phyloP scores from a whole-genome alignment of 2,888 invertebrate genomes.

The Trissolcus brochymenae region DNA sequence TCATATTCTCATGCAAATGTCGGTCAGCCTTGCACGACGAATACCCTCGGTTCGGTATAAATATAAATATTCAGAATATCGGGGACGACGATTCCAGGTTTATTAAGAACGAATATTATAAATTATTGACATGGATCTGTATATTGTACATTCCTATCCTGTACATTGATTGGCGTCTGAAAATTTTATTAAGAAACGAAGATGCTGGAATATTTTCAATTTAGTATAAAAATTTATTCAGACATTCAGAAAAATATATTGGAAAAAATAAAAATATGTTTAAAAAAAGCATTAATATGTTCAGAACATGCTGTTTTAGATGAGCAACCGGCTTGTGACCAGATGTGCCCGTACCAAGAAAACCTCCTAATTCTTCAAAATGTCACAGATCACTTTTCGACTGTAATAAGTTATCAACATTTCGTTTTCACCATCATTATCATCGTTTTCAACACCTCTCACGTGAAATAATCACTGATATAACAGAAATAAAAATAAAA shows the following conservation, averaged over 20 bases:
- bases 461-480: too few relatives aligned
- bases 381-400: too few relatives aligned
- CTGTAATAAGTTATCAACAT: background rate
- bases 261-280: too few relatives aligned
- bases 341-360: constrained; percentile 7
- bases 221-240: background rate
- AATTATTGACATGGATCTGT: constrained; percentile 23
- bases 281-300: too few relatives aligned
- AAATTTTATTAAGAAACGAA: background rate
- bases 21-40: constrained; percentile 59
- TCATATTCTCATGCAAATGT: constrained; percentile 71
- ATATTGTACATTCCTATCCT: constrained; percentile 10
- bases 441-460: too few relatives aligned
- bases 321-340: constrained; percentile 22
- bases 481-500: too few relatives aligned
- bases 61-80: constrained; percentile 35
- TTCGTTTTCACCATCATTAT: too few relatives aligned
- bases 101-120: constrained; percentile 26
- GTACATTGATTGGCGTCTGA: constrained; percentile 34
- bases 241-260: too few relatives aligned
- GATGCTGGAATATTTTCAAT: constrained; percentile 16
- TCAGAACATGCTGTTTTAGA: too few relatives aligned
- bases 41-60: constrained; percentile 55
- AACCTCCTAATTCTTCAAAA: too few relatives aligned
- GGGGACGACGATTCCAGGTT: constrained; percentile 25